phyloP scores from a whole-genome alignment of 1,140 invertebrate genomes.

The Papilio dardanus region DNA sequence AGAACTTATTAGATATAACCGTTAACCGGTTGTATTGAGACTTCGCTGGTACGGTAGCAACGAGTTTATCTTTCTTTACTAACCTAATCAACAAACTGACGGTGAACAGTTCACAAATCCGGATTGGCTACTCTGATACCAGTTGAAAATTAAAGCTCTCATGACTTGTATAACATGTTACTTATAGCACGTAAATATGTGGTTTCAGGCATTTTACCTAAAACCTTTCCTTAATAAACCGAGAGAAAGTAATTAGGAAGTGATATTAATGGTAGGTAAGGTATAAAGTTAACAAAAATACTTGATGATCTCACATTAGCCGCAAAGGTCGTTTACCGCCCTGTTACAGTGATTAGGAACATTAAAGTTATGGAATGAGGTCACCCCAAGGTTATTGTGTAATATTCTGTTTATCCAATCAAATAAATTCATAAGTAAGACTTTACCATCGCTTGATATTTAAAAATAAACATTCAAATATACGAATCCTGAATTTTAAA shows the following conservation, averaged over 20 bases:
- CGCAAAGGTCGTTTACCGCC: not conserved
- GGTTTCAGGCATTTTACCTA: not conserved
- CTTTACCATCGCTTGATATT: not conserved
- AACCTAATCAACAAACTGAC: not conserved
- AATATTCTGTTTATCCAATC: not conserved
- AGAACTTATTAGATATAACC: not conserved
- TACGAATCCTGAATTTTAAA: not conserved
- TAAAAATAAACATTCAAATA: not conserved
- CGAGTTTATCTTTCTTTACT: not conserved
- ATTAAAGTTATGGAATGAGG: conserved; percentile 1
- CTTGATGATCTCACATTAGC: not conserved
- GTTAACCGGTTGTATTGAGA: no score
- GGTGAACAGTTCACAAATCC: not conserved
- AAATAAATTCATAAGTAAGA: not conserved
- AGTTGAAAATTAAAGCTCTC: not conserved
- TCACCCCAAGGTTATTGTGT: not conserved
- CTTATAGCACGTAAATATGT: not conserved
- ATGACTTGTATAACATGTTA: no score
- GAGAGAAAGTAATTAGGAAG: not conserved
- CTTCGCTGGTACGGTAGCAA: not conserved
- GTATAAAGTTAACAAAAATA: not conserved
- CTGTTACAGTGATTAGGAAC: conserved; percentile 2
- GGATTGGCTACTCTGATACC: not conserved
- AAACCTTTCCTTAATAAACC: not conserved
- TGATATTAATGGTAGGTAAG: not conserved